Percentiles rank a stretch among this genome's conserved stretches.
Evolutionary conservation across 2,797 vertebrate species (phyloP).

Genomic region (Alectoris magna): DNA sequence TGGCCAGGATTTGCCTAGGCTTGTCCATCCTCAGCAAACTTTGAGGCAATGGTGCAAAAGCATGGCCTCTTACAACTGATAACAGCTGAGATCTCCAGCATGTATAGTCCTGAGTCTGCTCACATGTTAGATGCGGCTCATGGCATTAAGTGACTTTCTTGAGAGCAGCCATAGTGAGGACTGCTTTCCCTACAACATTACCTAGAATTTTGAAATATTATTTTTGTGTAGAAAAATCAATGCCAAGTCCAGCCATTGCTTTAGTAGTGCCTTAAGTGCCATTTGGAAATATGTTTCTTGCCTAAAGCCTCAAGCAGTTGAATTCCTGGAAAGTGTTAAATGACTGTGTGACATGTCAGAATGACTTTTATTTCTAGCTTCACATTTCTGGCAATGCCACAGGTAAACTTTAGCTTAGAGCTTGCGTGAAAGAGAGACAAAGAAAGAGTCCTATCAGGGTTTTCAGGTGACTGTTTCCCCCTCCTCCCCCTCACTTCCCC

Average conservation of each 20-base stretch:
- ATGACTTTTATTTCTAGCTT: neutral
- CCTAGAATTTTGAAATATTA: neutral
- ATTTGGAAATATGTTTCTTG: neutral
- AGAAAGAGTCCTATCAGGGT: neutral
- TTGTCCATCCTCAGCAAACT: no score
- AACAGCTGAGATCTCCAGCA: neutral
- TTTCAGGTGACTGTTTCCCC: neutral
- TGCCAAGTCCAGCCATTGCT: accelerated
- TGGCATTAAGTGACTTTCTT: neutral
- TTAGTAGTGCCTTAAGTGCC: neutral
- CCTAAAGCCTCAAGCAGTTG: neutral
- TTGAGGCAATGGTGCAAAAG: no score
- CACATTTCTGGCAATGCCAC: neutral
- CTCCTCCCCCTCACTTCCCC: accelerated
- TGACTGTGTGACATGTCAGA: neutral
- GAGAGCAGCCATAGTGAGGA: neutral
- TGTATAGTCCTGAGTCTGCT: neutral
- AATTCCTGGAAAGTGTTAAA: neutral
- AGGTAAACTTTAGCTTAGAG: neutral
- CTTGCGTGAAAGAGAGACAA: neutral
- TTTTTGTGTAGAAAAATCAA: neutral
- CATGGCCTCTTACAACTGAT: neutral
- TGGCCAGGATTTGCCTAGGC: no score
- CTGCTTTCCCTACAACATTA: neutral
- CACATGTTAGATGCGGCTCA: neutral